Evolutionary conservation across 2,888 invertebrate species (phyloP).

Genomic region (Epinotia ramella): DNA sequence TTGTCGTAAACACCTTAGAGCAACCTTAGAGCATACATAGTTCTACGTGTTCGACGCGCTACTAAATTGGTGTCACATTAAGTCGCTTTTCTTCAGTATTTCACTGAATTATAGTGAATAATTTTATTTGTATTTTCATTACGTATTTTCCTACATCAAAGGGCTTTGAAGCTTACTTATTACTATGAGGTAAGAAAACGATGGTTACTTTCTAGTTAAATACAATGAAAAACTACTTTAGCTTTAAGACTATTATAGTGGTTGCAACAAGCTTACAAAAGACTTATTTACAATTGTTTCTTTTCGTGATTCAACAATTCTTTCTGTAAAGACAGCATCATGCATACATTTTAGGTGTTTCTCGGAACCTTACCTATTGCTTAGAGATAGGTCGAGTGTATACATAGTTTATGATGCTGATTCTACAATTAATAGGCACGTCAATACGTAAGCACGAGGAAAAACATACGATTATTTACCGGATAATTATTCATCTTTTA

Average conservation of each 20-base stretch:
- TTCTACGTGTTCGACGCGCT: too few species aligned
- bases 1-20: too few species aligned
- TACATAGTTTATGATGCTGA: too few species aligned
- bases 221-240: background rate
- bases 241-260: background rate
- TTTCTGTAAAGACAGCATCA: background rate
- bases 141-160: background rate
- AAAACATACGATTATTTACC: too few species aligned
- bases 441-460: background rate
- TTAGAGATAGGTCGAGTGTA: too few species aligned
- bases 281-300: background rate
- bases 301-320: background rate
- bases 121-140: background rate
- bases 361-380: too few species aligned
- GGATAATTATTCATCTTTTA: constrained; percentile 8
- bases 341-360: too few species aligned
- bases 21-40: too few species aligned
- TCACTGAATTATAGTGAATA: background rate
- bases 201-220: background rate
- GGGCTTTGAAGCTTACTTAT: constrained; percentile 4
- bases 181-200: background rate
- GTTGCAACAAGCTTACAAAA: background rate
- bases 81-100: background rate
- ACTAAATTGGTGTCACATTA: background rate
- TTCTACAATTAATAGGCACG: too few species aligned